Evolutionary conservation across 2,797 vertebrate genomes (phyloP).

Genomic region (Phataginus tetradactyla): DNA sequence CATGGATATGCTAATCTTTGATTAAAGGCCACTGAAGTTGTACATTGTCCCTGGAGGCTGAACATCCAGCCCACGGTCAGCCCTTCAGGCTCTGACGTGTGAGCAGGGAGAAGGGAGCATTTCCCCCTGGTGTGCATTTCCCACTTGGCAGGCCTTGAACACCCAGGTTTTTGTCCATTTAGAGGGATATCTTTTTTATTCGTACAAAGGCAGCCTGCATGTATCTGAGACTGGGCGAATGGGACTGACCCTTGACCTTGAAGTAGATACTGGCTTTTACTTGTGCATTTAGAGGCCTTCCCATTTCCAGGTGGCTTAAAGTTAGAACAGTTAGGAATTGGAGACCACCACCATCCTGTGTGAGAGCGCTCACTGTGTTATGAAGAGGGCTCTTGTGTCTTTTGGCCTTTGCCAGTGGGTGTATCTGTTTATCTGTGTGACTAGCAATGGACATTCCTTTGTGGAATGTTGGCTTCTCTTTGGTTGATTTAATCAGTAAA

Average conservation of each 20-base stretch:
- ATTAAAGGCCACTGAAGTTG: not conserved
- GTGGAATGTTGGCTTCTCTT: constrained; percentile 75
- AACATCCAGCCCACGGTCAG: not conserved
- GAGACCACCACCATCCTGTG: not conserved
- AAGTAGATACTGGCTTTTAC: not conserved
- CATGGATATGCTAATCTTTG: not conserved
- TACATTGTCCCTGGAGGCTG: not conserved
- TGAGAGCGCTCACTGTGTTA: not conserved
- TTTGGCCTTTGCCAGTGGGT: constrained; percentile 55
- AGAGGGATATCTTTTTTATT: not conserved
- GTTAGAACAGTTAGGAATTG: not conserved
- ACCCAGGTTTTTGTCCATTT: not conserved
- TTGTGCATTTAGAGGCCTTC: not conserved
- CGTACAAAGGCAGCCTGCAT: not conserved
- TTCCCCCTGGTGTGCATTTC: not conserved
- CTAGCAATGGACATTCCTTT: constrained; percentile 73
- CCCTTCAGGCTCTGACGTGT: not conserved
- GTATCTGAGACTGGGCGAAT: not conserved
- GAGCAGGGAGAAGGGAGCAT: not conserved
- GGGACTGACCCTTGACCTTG: not conserved
- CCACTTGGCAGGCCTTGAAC: not conserved
- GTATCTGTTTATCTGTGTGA: constrained; percentile 73
- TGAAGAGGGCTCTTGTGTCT: not conserved
- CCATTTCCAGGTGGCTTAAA: not conserved
- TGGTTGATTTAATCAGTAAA: constrained; percentile 73